Percentiles rank a stretch among this genome's conserved stretches.
Conservation (phyloP, 1,140 invertebrate species). For the Hyles vespertilio region DNA sequence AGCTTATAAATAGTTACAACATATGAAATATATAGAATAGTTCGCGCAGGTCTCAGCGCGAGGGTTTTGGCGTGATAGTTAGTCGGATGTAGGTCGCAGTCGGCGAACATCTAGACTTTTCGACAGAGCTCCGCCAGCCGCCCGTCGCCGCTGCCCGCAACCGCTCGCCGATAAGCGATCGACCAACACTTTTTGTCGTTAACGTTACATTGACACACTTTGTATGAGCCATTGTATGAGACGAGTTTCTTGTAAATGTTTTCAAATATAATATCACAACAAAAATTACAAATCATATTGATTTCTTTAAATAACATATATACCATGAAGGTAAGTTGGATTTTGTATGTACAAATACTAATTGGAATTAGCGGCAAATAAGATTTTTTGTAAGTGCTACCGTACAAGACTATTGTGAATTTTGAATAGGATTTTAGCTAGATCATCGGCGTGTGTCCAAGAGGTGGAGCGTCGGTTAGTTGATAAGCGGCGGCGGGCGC, state of each 20-base stretch:
- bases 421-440: no score
- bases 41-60: neutral
- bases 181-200: slow-evolving; percentile 39
- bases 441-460: no score
- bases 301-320: no score
- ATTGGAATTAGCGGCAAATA: no score
- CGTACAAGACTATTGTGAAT: no score
- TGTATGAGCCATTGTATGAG: slow-evolving; percentile 1
- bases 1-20: slow-evolving; percentile 9
- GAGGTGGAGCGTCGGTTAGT: no score
- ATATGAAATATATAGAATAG: slow-evolving; percentile 2
- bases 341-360: no score
- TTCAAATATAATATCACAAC: neutral
- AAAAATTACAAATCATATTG: no score
- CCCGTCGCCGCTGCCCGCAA: slow-evolving; percentile 21
- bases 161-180: slow-evolving; percentile 30
- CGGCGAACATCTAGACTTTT: slow-evolving; percentile 48
- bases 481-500: neutral
- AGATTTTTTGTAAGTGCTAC: no score
- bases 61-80: slow-evolving; percentile 3
- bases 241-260: neutral
- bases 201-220: slow-evolving; percentile 54
- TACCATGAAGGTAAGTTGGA: no score
- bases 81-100: slow-evolving; percentile 43
- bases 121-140: slow-evolving; percentile 39